Conservation (phyloP, 2,797 vertebrate genomes). For the Labeo calbasu region DNA sequence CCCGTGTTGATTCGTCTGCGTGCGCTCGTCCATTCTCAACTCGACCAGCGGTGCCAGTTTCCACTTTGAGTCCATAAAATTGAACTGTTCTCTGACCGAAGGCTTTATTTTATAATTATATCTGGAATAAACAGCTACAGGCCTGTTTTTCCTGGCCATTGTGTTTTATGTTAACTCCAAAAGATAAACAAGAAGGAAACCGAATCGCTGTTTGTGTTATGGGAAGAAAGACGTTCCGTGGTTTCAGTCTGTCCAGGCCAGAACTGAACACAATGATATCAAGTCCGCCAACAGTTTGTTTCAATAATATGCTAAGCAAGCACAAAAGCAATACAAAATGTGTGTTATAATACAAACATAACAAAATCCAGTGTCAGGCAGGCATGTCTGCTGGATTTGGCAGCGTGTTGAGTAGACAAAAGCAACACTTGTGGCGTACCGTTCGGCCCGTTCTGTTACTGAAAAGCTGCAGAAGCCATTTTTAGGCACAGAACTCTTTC, state of each 20-base stretch:
- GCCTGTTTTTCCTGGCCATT: not conserved
- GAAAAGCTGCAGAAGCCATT: slow-evolving; percentile 14
- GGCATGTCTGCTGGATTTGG: slow-evolving; percentile 11
- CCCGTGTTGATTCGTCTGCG: slow-evolving; percentile 9
- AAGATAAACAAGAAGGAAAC: slow-evolving; percentile 16
- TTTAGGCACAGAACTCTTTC: slow-evolving; percentile 25
- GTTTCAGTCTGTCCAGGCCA: not conserved
- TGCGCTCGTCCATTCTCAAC: not conserved
- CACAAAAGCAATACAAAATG: not conserved
- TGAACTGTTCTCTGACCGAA: not conserved
- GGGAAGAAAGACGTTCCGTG: not conserved
- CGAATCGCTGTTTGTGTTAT: not conserved
- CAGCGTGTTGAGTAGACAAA: slow-evolving; percentile 28
- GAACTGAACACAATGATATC: slow-evolving; percentile 5
- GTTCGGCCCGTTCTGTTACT: not conserved
- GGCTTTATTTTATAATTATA: not conserved
- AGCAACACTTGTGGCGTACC: not conserved
- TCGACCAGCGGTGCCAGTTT: slow-evolving; percentile 25
- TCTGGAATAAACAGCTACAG: not conserved
- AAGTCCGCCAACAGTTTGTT: not conserved
- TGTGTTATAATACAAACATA: not conserved
- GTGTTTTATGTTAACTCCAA: slow-evolving; percentile 9
- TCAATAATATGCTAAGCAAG: not conserved
- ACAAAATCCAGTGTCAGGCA: not conserved
- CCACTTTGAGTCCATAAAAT: not conserved